Evolutionary conservation across 2,113 vertebrate species (phyloP).

Genomic region (Ochotona curzoniae): DNA sequence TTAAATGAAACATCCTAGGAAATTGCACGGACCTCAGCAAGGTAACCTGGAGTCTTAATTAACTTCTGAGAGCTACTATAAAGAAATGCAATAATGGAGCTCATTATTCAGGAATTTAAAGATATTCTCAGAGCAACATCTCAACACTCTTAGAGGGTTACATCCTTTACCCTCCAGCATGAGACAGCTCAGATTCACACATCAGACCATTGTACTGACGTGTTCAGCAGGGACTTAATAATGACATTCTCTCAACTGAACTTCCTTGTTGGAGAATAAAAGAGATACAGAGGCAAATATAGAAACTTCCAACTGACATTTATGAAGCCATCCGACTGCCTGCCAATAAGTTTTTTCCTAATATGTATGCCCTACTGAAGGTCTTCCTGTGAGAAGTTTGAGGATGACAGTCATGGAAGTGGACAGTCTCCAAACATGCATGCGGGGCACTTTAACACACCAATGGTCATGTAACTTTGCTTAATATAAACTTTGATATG

Average conservation of each 20-base stretch:
- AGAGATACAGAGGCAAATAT: slow-evolving; percentile 94
- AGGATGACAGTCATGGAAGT: slow-evolving; percentile 84
- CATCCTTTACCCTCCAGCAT: slow-evolving; percentile 93
- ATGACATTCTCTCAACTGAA: slow-evolving; percentile 92
- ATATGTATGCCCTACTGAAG: slow-evolving; percentile 92
- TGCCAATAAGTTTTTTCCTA: slow-evolving; percentile 96
- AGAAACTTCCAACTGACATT: slow-evolving; percentile 90
- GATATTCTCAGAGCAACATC: slow-evolving; percentile 93
- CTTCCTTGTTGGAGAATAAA: slow-evolving; percentile 98
- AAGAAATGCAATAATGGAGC: slow-evolving; percentile 91
- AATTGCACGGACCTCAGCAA: slow-evolving; percentile 87
- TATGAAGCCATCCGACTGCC: slow-evolving; percentile 93
- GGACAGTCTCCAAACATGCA: slow-evolving; percentile 89
- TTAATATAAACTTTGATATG: slow-evolving; percentile 91
- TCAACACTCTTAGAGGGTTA: slow-evolving; percentile 92
- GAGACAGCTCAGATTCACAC: slow-evolving; percentile 93
- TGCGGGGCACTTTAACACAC: slow-evolving; percentile 89
- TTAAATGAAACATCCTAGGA: slow-evolving; percentile 91
- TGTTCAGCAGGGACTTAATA: slow-evolving; percentile 92
- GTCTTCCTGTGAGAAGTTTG: slow-evolving; percentile 91
- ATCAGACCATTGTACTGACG: slow-evolving; percentile 89
- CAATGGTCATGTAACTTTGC: slow-evolving; percentile 91
- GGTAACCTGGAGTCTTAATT: slow-evolving; percentile 83
- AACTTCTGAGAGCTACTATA: slow-evolving; percentile 93
- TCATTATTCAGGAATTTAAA: slow-evolving; percentile 91